These are phyloP conservation scores for Symphodus melops DNA, from an alignment of 2,113 vertebrate species.

Conservation along the genomic window DNA sequence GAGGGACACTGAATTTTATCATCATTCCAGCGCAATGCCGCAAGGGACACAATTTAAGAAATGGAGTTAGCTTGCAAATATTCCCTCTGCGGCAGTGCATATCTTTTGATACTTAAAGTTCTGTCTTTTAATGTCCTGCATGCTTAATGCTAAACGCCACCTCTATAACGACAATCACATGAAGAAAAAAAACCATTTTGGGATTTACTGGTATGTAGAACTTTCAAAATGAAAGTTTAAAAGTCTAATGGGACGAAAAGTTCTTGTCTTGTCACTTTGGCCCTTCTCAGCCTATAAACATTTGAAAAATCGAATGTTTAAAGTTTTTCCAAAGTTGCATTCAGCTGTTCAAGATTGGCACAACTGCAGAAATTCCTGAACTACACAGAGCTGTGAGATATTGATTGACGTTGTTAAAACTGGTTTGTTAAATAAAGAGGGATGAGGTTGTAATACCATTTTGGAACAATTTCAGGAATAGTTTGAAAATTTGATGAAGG, in stretches of 20 bases:
- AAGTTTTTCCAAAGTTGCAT: no score
- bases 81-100: slow-evolving; percentile 52
- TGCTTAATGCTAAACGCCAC: slow-evolving; percentile 21
- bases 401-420: no score
- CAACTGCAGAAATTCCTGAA: no score
- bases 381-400: no score
- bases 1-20: slow-evolving; percentile 48
- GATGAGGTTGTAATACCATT: no score
- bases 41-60: slow-evolving; percentile 58
- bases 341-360: no score
- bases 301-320: no score
- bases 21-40: slow-evolving; percentile 42
- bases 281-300: no score
- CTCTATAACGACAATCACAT: neutral
- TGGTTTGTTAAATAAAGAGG: no score
- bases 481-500: no score
- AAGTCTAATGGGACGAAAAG: neutral
- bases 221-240: neutral
- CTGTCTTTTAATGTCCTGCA: slow-evolving; percentile 4
- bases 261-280: no score
- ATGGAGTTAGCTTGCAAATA: slow-evolving; percentile 60
- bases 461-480: no score
- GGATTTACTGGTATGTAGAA: neutral
- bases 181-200: neutral
- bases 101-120: slow-evolving; percentile 41